phyloP scores from a whole-genome alignment of 2,888 invertebrate species.

The Netelia inedita region DNA sequence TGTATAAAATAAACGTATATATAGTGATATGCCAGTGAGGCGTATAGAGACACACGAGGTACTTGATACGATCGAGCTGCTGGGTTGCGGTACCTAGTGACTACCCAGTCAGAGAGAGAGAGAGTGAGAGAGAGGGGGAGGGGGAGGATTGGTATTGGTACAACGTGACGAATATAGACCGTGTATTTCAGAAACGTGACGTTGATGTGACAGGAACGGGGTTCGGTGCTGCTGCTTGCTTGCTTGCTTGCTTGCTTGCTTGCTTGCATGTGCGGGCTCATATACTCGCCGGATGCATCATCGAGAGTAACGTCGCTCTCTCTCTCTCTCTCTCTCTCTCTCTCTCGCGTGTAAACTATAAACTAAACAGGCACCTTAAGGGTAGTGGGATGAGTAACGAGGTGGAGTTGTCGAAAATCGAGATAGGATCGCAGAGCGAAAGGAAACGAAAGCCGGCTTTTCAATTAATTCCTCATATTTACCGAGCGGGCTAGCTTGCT shows the following conservation, averaged over 20 bases:
- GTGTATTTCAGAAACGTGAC: constrained; percentile 81
- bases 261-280: constrained; percentile 26
- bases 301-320: constrained; percentile 13
- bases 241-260: neutral
- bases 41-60: constrained; percentile 51
- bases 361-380: neutral
- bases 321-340: no score
- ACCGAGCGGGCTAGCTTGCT: constrained; percentile 26
- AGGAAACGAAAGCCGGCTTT: constrained; percentile 24
- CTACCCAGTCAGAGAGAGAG: neutral
- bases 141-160: constrained; percentile 50
- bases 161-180: constrained; percentile 77
- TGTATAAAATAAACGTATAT: neutral
- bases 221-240: constrained; percentile 20
- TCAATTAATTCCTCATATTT: constrained; percentile 78
- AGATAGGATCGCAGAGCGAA: constrained; percentile 17
- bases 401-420: neutral
- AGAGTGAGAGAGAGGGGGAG: constrained; percentile 29
- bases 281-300: constrained; percentile 42
- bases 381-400: constrained; percentile 1
- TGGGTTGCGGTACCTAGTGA: constrained; percentile 61
- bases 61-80: constrained; percentile 71
- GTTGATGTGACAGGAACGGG: constrained; percentile 78
- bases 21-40: neutral
- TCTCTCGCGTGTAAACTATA: constrained; percentile 8